phyloP scores from a whole-genome alignment of 2,888 invertebrate species.

The Bugula neritina region DNA sequence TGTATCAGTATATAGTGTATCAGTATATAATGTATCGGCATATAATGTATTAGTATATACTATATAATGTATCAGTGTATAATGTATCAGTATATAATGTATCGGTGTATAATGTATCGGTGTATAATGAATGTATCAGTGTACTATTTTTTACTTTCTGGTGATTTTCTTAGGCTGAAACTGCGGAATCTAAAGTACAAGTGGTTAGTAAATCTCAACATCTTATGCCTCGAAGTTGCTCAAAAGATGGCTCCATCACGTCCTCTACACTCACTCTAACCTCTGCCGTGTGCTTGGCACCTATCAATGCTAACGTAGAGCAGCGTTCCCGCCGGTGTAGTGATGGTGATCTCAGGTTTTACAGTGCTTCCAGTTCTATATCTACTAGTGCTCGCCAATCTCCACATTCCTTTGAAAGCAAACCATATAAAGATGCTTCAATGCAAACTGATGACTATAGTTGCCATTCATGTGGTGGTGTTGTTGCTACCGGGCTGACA shows the following conservation, averaged over 20 bases:
- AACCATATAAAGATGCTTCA: background rate
- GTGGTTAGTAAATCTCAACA: too few species aligned
- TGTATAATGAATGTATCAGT: too few species aligned
- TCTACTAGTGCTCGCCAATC: background rate
- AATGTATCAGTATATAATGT: too few species aligned
- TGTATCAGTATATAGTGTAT: too few species aligned
- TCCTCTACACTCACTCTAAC: background rate
- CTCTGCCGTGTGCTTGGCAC: background rate
- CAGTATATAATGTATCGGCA: too few species aligned
- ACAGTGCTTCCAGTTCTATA: background rate
- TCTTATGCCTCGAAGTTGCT: background rate
- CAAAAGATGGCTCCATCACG: background rate
- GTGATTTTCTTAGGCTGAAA: too few species aligned
- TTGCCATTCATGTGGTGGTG: background rate
- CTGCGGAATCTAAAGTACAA: too few species aligned
- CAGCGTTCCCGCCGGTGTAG: background rate
- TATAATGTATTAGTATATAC: too few species aligned
- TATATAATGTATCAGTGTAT: too few species aligned
- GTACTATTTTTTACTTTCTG: too few species aligned
- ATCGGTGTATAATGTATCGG: too few species aligned
- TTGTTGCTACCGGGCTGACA: background rate
- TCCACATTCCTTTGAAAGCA: background rate
- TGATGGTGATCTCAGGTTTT: slow-evolving; percentile 8
- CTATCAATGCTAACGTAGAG: background rate
- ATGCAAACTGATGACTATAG: background rate